A percentile compares a stretch with the other conserved stretches of the same genome.
Conservation (phyloP, 2,888 invertebrate species). For the Sphaeridia pumilis region DNA sequence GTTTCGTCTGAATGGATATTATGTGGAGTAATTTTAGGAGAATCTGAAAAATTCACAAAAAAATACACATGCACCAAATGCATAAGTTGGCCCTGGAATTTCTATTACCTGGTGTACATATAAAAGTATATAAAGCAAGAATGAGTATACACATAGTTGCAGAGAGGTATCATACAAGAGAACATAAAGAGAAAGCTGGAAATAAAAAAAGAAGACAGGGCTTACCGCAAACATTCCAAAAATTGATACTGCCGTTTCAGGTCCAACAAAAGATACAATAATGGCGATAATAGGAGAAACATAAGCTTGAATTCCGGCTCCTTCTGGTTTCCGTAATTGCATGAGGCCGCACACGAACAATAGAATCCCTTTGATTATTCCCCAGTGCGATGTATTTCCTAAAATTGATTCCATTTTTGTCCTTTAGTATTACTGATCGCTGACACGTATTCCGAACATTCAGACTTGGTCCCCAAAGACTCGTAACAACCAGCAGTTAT, state of each 20-base stretch:
- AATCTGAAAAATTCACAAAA: no score
- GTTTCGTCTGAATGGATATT: constrained; percentile 36
- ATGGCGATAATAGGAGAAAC: constrained; percentile 70
- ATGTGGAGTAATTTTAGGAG: constrained; percentile 84
- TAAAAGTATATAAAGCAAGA: no score
- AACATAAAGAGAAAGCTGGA: no score
- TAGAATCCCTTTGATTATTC: constrained; percentile 35
- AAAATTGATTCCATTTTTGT: constrained; percentile 14
- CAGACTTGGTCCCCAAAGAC: no score
- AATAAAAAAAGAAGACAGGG: no score
- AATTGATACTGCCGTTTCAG: constrained; percentile 78
- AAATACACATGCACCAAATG: no score
- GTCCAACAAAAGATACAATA: constrained; percentile 79
- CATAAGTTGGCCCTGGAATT: no score
- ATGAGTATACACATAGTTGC: no score
- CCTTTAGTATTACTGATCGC: neutral
- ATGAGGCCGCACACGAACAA: constrained; percentile 33
- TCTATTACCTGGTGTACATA: no score
- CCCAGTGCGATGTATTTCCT: constrained; percentile 35
- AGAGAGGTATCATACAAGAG: no score
- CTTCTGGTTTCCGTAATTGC: constrained; percentile 36
- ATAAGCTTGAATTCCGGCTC: constrained; percentile 54
- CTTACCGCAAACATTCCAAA: constrained; percentile 74
- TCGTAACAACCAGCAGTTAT: no score
- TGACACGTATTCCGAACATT: no score